phyloP scores from a whole-genome alignment of 2,888 invertebrate genomes.

The Myopa tessellatipennis region DNA sequence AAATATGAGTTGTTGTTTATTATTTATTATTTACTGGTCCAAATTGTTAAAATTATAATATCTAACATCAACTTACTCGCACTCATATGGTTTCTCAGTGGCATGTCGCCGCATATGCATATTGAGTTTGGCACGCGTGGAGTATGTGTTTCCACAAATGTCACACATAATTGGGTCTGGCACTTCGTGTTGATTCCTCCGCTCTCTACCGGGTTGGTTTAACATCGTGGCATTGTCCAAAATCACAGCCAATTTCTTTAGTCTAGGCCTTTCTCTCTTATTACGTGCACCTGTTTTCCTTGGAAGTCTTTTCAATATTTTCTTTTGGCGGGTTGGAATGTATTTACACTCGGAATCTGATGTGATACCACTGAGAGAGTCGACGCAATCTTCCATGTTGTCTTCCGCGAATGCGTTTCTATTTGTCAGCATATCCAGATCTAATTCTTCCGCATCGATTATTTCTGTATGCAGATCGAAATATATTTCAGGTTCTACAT shows the following conservation, averaged over 20 bases:
- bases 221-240: neutral
- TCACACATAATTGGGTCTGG: constrained; percentile 62
- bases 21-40: neutral
- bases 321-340: neutral
- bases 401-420: constrained; percentile 3
- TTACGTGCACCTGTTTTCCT: neutral
- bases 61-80: constrained; percentile 58
- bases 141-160: constrained; percentile 66
- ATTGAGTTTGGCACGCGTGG: constrained; percentile 63
- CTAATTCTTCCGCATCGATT: constrained; percentile 58
- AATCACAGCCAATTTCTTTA: neutral
- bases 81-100: constrained; percentile 65
- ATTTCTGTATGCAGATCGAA: constrained; percentile 57
- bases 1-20: neutral
- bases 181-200: constrained; percentile 45
- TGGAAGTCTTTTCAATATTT: neutral
- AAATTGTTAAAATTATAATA: neutral
- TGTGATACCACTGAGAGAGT: neutral
- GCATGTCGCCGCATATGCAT: constrained; percentile 67
- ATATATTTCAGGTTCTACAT: constrained; percentile 46
- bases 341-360: constrained; percentile 1
- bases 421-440: constrained; percentile 50
- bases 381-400: neutral
- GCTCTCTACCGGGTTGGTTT: constrained; percentile 39
- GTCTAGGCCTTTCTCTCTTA: constrained; percentile 15